A percentile compares a stretch with the other conserved stretches of the same genome.
Conservation (phyloP, 2,888 invertebrate species). For the Euspilapteryx auroguttella region DNA sequence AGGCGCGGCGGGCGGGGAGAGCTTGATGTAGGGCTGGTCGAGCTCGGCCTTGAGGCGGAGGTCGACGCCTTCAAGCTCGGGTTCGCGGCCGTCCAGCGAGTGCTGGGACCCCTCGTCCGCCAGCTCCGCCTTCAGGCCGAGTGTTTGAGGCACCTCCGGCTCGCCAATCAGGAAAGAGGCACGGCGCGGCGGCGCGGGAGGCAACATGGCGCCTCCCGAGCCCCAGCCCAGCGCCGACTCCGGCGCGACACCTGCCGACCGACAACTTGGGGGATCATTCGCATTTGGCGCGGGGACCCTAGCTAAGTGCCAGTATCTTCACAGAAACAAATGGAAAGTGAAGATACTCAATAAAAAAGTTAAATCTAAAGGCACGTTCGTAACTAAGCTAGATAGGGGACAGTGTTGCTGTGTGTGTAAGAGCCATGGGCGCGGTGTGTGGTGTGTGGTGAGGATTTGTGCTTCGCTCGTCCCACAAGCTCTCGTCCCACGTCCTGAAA, state of each 20-base stretch:
- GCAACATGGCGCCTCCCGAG: slow-evolving; percentile 69
- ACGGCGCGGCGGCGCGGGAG: slow-evolving; percentile 67
- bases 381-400: no score
- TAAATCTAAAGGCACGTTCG: no score
- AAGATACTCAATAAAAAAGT: no score
- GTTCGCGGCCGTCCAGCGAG: slow-evolving; percentile 31
- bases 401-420: no score
- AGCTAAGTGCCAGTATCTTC: no score
- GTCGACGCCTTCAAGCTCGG: slow-evolving; percentile 74
- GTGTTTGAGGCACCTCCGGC: slow-evolving; percentile 53
- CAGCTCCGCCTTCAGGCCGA: slow-evolving; percentile 58
- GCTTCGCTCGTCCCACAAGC: no score
- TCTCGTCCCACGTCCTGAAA: no score
- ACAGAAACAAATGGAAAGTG: no score
- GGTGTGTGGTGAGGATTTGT: no score
- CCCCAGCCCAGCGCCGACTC: slow-evolving; percentile 35
- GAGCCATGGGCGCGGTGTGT: no score
- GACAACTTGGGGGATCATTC: no score
- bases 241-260: slow-evolving; percentile 30
- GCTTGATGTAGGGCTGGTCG: slow-evolving; percentile 33
- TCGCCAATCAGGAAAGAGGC: slow-evolving; percentile 64
- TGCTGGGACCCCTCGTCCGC: slow-evolving; percentile 6
- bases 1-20: slow-evolving; percentile 47
- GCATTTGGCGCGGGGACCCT: no score
- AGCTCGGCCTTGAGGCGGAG: slow-evolving; percentile 70